These are phyloP conservation scores for Oreochromis tanganicae DNA, from an alignment of 2,113 vertebrate species.

Conservation along the genomic window DNA sequence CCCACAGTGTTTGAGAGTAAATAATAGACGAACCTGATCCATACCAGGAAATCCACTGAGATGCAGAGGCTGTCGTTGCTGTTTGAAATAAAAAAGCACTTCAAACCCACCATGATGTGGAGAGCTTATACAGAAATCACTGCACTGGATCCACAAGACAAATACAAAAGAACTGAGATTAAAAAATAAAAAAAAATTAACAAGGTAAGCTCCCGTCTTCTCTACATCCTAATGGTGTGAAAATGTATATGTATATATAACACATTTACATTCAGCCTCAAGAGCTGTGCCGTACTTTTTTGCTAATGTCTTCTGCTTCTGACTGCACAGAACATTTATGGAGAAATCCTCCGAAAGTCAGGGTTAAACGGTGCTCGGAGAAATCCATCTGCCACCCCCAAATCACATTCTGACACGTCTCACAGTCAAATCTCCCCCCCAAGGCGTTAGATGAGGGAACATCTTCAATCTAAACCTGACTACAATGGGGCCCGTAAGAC, in stretches of 20 bases:
- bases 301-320: conserved; percentile 35
- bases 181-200: neutral
- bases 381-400: conserved; percentile 68
- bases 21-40: conserved; percentile 51
- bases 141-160: neutral
- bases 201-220: neutral
- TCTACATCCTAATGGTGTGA: conserved; percentile 2
- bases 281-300: conserved; percentile 33
- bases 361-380: conserved; percentile 51
- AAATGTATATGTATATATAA: conserved; percentile 23
- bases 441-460: conserved; percentile 69
- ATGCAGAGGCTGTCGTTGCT: conserved; percentile 55
- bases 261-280: conserved; percentile 47
- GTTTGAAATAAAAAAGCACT: conserved; percentile 36
- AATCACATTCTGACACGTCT: conserved; percentile 71
- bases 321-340: conserved; percentile 39
- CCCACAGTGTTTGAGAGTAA: conserved; percentile 59
- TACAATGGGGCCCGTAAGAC: conserved; percentile 71
- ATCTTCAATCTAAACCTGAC: conserved; percentile 69
- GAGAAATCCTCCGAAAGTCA: conserved; percentile 54
- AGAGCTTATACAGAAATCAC: conserved; percentile 5
- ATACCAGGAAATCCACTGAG: conserved; percentile 57
- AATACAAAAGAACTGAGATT: neutral
- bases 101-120: conserved; percentile 26
- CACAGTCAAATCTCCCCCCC: conserved; percentile 71